Base-by-base conservation (phyloP, 1,140 invertebrate species). In the Galendromus occidentalis region DNA sequence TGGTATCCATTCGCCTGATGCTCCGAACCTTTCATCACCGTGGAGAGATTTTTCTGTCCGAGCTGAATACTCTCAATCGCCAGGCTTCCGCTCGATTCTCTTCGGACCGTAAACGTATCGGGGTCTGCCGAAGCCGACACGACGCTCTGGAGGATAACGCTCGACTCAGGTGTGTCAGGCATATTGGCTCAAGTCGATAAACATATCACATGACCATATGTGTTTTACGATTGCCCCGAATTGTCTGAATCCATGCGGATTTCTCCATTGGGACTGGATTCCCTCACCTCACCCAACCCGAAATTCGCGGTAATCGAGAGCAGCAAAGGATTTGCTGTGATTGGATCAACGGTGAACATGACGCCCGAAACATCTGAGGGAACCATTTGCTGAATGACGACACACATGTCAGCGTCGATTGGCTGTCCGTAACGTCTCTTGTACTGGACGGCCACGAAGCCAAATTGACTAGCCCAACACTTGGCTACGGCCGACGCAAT, bases 321-420 rank as follows among this genome's bases (percentile, higher is more conserved):
- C 47, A 79, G 71, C 1, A 78, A 75, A 0, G 84, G 81, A 74
- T 86, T 82, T 0, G 82, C 84, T 39, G 79, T 82, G 0, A 80
- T 77, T 0, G 87, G 87, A 74, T 89, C 82, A 64, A 81, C 77
- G 0, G 87, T 87, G 73, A 90, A 90, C 72, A 90, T 75, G 0
- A 90, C 87, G 7, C 88, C 86, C 17, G 87, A 84, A 0, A 79
- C 75, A 42, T 83, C 80, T 7, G 86, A 79, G 28, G 77, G 69
- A 12, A 87, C 82, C 82, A 90, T 83, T 70, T 80, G 78, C 73
- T 91, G 88, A 6, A 91, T 78, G 17, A 88, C 86, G n/a, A 91
- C 86, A 1, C 80, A 86, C 79, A 88, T 86, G 18, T 80, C 76
- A 2, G 80, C 77, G 44, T 79, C 75, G 42, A 87, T 75, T 9